Evolutionary conservation across 2,888 invertebrate genomes (phyloP).

Genomic region (Limnephilus rhombicus): DNA sequence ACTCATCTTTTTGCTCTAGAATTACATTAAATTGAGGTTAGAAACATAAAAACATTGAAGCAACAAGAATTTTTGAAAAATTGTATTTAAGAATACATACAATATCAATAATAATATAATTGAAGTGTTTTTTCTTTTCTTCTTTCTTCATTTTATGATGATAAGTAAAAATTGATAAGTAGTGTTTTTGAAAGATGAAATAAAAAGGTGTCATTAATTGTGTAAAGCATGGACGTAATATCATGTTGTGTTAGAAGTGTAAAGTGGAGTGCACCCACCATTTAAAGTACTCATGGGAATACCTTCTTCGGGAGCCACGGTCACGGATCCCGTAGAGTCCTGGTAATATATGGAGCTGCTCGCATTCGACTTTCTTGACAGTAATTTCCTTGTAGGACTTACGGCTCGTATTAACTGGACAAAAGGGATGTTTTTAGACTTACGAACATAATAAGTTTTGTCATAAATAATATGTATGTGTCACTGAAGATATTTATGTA

Average conservation of each 20-base stretch:
- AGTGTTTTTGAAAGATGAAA: background rate
- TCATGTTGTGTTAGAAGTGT: background rate
- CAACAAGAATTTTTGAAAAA: background rate
- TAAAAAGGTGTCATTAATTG: background rate
- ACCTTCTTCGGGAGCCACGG: conserved; percentile 75
- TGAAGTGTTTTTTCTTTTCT: background rate
- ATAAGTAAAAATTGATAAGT: background rate
- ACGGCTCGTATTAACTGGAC: conserved; percentile 80
- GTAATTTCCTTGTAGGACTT: conserved; percentile 73
- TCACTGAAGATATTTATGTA: background rate
- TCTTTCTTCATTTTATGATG: background rate
- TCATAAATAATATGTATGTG: background rate
- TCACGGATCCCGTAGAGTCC: conserved; percentile 81
- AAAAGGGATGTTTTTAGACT: conserved; percentile 32
- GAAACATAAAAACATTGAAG: background rate
- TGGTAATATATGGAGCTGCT: conserved; percentile 72
- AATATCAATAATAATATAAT: too few relatives aligned
- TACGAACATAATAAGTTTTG: background rate
- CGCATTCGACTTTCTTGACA: conserved; percentile 66
- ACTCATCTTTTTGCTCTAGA: conserved; percentile 57
- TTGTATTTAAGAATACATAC: too few relatives aligned
- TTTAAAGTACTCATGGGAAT: conserved; percentile 70
- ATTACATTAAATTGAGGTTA: background rate
- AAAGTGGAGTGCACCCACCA: conserved; percentile 58
- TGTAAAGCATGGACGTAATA: background rate